Base-by-base conservation (phyloP, 2,113 vertebrate genomes). In the Pitta sordida region DNA sequence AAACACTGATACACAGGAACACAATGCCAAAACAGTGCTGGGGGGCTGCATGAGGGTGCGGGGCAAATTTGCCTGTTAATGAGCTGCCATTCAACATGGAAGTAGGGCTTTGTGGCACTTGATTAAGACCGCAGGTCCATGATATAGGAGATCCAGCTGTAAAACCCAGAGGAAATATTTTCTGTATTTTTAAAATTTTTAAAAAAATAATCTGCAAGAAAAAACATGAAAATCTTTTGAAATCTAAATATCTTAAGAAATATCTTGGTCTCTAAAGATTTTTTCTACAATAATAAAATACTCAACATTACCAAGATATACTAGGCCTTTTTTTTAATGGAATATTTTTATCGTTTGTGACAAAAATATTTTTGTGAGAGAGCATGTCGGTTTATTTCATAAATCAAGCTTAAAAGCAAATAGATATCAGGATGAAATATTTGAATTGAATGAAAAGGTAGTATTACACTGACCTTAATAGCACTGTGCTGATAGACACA, bases 381-480 rank as follows among this genome's bases (percentile, higher is more conserved):
- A 62, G 0, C 0, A 2, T 13, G 3, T 30, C 59, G 30, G 1
- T 20, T 64, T 59, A n/a, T 41, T 84, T 49, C 23, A 56, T n/a
- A 59, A 34, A 37, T 5, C 9, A 67, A 59, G 4, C 3, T n/a
- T 83, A 29, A 71, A 86, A 80, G 8, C 13, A 30, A 16, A 48
- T 53, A 68, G 49, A 8, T 59, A 53, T 26, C 2, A 29, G 14
- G 6, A 34, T 59, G 12, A 56, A 10, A 27, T 51, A 23, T 26
- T 30, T 44, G 6, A 80, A 80, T 71, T 83, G 2, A 8, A 30
- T 22, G 15, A 18, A 63, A 52, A 3, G 4, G 5, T 55, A 15
- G 3, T 62, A 46, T 30, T 14, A 73, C 17, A 11, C 10, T 64
- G 39, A 71, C 23, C 15, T 60, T 68, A 48, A 20, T 8, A 63